phyloP scores from a whole-genome alignment of 2,888 invertebrate genomes.

The Apeira syringaria region DNA sequence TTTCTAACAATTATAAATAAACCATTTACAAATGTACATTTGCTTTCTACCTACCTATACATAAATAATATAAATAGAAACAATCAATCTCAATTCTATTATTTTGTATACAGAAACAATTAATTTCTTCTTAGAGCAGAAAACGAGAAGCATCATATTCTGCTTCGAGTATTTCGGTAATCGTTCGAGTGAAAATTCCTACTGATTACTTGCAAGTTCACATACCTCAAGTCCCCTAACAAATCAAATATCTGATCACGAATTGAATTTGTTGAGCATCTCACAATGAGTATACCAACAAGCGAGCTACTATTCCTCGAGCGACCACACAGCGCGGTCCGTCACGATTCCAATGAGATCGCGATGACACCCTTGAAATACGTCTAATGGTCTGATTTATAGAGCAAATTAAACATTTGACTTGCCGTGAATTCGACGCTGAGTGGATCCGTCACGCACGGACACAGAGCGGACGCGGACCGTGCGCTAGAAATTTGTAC shows the following conservation, averaged over 20 bases:
- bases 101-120: too few relatives aligned
- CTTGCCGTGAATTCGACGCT: slow-evolving; percentile 80
- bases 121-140: too few relatives aligned
- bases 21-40: too few relatives aligned
- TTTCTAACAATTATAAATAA: too few relatives aligned
- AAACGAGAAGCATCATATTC: too few relatives aligned
- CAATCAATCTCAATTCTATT: too few relatives aligned
- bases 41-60: too few relatives aligned
- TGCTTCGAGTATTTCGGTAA: too few relatives aligned
- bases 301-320: slow-evolving; percentile 37
- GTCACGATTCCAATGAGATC: slow-evolving; percentile 80
- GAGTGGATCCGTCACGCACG: slow-evolving; percentile 82
- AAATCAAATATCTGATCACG: slow-evolving; percentile 35
- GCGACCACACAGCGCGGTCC: slow-evolving; percentile 70
- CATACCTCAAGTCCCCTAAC: slow-evolving; percentile 8
- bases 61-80: too few relatives aligned
- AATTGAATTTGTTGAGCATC: slow-evolving; percentile 60
- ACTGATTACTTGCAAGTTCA: too few relatives aligned
- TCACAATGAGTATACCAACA: slow-evolving; percentile 61
- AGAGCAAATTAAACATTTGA: slow-evolving; percentile 84
- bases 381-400: slow-evolving; percentile 82
- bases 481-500: slow-evolving; percentile 31
- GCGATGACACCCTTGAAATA: slow-evolving; percentile 83
- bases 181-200: too few relatives aligned
- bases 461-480: slow-evolving; percentile 46